Percentiles rank a stretch among this genome's conserved stretches.
Evolutionary conservation across 2,113 vertebrate genomes (phyloP).

Genomic region (Macaca mulatta): DNA sequence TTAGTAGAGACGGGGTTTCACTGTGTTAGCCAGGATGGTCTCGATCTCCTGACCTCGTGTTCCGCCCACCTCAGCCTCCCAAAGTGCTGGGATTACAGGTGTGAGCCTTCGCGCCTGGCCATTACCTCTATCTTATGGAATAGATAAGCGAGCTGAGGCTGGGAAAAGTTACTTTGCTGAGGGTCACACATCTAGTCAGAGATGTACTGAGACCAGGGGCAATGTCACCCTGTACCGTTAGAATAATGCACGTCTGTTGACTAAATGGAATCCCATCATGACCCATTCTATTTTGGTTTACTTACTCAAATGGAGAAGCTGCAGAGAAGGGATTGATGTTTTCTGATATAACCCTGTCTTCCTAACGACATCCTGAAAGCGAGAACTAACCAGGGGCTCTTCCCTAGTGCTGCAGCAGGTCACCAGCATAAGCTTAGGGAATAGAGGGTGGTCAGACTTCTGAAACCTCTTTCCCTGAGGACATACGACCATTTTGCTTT

Average conservation of each 20-base stretch:
- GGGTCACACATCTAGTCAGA: not conserved
- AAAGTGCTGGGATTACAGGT: no score
- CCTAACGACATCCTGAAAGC: not conserved
- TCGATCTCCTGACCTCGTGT: no score
- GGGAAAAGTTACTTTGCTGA: not conserved
- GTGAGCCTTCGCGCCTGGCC: no score
- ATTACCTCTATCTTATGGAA: not conserved
- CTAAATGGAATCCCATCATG: not conserved
- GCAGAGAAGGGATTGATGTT: not conserved
- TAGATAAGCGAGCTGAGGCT: not conserved
- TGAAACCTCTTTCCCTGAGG: not conserved
- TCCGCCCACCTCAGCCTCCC: no score
- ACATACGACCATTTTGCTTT: not conserved
- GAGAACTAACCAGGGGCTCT: not conserved
- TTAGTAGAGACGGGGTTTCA: no score
- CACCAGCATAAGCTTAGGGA: not conserved
- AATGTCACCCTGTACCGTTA: rapidly evolving
- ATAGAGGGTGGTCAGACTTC: not conserved
- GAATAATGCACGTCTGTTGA: not conserved
- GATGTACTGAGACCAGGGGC: not conserved
- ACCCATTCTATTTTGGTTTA: not conserved
- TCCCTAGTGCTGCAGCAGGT: not conserved
- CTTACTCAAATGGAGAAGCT: not conserved
- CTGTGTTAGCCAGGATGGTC: no score
- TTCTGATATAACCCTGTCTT: not conserved